Percentiles rank a stretch among this genome's conserved stretches.
These are phyloP conservation scores for Raja brachyura DNA, from an alignment of 2,113 vertebrate genomes.

Conservation along the genomic window DNA sequence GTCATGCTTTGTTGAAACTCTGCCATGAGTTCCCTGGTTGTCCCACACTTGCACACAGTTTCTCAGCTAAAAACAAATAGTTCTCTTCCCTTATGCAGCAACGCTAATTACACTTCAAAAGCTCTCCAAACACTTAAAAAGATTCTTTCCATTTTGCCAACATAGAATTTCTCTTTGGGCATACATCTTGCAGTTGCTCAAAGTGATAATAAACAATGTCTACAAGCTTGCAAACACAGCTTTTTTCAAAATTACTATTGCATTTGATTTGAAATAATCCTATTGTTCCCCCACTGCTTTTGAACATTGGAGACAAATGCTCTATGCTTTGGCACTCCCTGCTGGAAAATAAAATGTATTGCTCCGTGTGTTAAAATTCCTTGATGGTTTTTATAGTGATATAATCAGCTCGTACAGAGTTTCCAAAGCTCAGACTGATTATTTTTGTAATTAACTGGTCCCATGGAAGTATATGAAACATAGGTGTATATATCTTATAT, in stretches of 20 bases:
- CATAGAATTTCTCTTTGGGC: not conserved
- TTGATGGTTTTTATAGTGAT: not conserved
- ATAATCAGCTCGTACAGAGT: not conserved
- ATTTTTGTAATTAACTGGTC: too few relatives aligned
- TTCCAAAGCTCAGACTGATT: not conserved
- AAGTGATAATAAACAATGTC: not conserved
- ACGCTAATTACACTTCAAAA: not conserved
- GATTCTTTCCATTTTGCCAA: not conserved
- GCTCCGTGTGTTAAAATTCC: not conserved
- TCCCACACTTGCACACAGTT: not conserved
- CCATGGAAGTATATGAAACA: not conserved
- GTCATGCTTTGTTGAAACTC: not conserved
- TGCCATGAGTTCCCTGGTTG: not conserved
- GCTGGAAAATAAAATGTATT: conserved; percentile 17
- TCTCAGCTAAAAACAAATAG: not conserved
- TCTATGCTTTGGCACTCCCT: conserved; percentile 9
- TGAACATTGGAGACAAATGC: not conserved
- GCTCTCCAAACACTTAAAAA: not conserved
- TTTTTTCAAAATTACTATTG: not conserved
- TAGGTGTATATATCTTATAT: not conserved
- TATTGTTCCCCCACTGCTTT: not conserved
- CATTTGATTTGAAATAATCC: not conserved
- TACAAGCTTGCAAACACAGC: too few relatives aligned
- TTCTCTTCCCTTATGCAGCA: not conserved
- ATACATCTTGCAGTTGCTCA: not conserved